Evolutionary conservation across 2,113 vertebrate species (phyloP).

Genomic region (Gasterosteus nipponicus): DNA sequence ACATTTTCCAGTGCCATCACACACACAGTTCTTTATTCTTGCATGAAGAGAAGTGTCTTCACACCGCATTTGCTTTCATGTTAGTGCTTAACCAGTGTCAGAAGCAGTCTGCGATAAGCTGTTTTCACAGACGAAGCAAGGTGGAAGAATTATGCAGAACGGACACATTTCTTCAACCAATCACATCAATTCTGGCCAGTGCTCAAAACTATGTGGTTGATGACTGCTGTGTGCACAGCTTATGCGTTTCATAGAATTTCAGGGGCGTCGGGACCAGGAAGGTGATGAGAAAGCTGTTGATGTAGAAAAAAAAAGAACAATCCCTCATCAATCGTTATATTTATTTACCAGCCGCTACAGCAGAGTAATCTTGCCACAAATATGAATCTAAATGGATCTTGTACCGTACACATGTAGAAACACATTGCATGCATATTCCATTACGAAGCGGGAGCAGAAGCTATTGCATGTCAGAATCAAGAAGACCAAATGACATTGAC

Average conservation of each 20-base stretch:
- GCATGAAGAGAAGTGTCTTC: conserved; percentile 61
- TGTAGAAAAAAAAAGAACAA: neutral
- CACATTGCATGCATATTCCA: neutral
- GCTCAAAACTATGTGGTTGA: conserved; percentile 11
- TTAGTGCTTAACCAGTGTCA: conserved; percentile 55
- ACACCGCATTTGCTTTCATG: conserved; percentile 69
- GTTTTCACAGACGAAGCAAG: conserved; percentile 54
- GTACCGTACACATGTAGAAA: neutral
- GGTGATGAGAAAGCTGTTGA: neutral
- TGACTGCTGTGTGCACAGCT: neutral
- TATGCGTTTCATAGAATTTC: conserved; percentile 8
- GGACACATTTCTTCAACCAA: conserved; percentile 11
- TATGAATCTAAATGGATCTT: conserved; percentile 1
- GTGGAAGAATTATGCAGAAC: conserved; percentile 43
- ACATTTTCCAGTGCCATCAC: conserved; percentile 53
- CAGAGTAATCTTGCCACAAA: neutral
- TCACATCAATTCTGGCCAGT: conserved; percentile 15
- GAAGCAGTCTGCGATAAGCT: conserved; percentile 52
- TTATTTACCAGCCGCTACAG: neutral
- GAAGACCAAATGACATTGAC: neutral
- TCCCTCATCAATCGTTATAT: neutral
- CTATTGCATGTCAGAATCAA: conserved; percentile 1
- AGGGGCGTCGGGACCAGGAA: neutral
- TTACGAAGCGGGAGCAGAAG: neutral
- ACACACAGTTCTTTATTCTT: conserved; percentile 37